Percentiles rank a stretch among this genome's conserved stretches.
Conservation (phyloP, 2,797 vertebrate genomes). For the Moxostoma hubbsi region DNA sequence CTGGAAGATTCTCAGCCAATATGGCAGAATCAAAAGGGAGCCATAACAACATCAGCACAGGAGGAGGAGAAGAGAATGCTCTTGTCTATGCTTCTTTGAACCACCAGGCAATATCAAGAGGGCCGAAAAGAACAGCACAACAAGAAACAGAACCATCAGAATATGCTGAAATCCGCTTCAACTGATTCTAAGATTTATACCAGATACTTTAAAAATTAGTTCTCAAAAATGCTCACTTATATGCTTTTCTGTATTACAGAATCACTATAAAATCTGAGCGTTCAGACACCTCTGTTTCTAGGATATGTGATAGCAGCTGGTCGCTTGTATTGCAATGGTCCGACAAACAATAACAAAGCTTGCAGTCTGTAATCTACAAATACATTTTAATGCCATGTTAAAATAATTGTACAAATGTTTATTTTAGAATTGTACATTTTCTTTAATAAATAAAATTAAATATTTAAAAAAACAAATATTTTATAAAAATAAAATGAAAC, state of each 20-base stretch:
- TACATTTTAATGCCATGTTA: background rate
- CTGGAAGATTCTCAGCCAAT: background rate
- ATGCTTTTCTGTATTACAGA: background rate
- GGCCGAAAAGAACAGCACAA: background rate
- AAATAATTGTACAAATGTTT: background rate
- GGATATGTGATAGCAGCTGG: background rate
- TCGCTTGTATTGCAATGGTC: background rate
- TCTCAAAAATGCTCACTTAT: too few species aligned
- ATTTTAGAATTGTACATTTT: background rate
- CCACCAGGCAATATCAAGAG: background rate
- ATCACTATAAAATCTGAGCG: background rate
- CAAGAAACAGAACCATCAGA: conserved; percentile 25
- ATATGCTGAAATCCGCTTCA: conserved; percentile 22
- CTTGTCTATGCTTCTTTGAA: conserved; percentile 20
- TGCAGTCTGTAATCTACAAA: background rate
- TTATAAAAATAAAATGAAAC: too few species aligned
- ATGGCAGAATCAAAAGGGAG: background rate
- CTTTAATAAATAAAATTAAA: too few species aligned
- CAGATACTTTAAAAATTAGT: background rate
- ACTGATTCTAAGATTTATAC: background rate
- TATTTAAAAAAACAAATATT: too few species aligned
- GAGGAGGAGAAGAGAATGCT: background rate
- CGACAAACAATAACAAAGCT: background rate
- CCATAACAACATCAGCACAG: background rate
- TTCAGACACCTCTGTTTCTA: background rate